These are phyloP conservation scores for Nansenia antarctica DNA, from an alignment of 2,113 vertebrate species.

Conservation along the genomic window DNA sequence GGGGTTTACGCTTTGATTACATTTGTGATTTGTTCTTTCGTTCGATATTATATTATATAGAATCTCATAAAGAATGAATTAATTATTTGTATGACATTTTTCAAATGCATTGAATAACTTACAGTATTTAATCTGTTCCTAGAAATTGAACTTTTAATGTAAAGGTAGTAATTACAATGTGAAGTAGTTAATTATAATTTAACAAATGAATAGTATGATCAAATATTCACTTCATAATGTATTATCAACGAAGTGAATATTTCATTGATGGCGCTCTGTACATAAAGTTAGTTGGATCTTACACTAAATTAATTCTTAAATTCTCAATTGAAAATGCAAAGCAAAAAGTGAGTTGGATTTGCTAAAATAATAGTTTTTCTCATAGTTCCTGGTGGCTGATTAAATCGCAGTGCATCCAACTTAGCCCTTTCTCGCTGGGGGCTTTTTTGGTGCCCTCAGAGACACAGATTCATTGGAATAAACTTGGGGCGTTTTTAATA, in stretches of 20 bases:
- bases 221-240: conserved; percentile 7
- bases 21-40: background rate
- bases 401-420: background rate
- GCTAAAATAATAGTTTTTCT: background rate
- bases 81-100: background rate
- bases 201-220: background rate
- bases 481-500: conserved; percentile 26
- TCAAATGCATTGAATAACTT: background rate
- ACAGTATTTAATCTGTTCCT: background rate
- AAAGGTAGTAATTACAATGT: background rate
- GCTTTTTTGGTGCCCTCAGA: conserved; percentile 9
- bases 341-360: conserved; percentile 1
- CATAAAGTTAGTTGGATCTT: background rate
- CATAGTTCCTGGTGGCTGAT: conserved; percentile 8
- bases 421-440: background rate
- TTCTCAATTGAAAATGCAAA: conserved; percentile 3
- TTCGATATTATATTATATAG: background rate
- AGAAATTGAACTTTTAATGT: background rate
- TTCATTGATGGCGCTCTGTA: background rate
- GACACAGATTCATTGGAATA: conserved; percentile 20
- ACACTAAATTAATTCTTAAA: background rate
- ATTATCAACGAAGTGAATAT: conserved; percentile 12
- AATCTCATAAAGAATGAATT: background rate
- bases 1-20: background rate
- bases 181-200: background rate